Evolutionary conservation across 2,888 invertebrate species (phyloP).

Genomic region (Busseola fusca): DNA sequence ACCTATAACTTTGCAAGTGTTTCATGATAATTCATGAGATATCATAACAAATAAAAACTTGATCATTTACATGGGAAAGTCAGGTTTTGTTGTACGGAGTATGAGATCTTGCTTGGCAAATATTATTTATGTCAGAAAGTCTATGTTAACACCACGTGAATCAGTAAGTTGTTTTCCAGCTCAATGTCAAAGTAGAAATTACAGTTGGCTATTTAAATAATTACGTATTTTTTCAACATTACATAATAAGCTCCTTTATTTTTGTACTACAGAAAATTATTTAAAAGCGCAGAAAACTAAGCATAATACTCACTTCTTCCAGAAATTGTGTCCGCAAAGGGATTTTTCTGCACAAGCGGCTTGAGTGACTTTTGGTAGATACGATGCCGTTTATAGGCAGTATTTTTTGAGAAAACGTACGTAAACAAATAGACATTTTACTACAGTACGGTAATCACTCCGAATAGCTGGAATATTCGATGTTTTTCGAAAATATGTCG

Average conservation of each 20-base stretch:
- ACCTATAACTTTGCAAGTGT: too few species aligned
- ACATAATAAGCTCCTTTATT: slow-evolving; percentile 44
- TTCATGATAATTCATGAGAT: not conserved
- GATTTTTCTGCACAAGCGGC: slow-evolving; percentile 86
- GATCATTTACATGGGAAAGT: not conserved
- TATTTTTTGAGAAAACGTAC: slow-evolving; percentile 88
- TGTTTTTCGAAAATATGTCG: slow-evolving; percentile 74
- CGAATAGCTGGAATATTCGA: slow-evolving; percentile 64
- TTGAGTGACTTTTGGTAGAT: slow-evolving; percentile 86
- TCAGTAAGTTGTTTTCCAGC: slow-evolving; percentile 54
- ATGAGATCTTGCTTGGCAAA: not conserved
- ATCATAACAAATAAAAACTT: not conserved
- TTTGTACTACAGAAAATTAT: not conserved
- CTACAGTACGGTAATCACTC: slow-evolving; percentile 67
- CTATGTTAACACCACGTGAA: slow-evolving; percentile 67
- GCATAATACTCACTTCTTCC: slow-evolving; percentile 85
- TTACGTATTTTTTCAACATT: slow-evolving; percentile 43
- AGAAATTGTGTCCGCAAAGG: slow-evolving; percentile 85
- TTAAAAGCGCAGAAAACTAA: slow-evolving; percentile 13
- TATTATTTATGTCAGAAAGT: slow-evolving; percentile 21
- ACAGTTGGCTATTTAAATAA: slow-evolving; percentile 37
- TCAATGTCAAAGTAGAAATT: slow-evolving; percentile 77
- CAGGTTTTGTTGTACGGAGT: not conserved
- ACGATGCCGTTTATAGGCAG: slow-evolving; percentile 87
- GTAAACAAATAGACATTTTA: slow-evolving; percentile 89